Base-by-base conservation (phyloP, 2,797 vertebrate genomes). In the Falco novaeseelandiae region DNA sequence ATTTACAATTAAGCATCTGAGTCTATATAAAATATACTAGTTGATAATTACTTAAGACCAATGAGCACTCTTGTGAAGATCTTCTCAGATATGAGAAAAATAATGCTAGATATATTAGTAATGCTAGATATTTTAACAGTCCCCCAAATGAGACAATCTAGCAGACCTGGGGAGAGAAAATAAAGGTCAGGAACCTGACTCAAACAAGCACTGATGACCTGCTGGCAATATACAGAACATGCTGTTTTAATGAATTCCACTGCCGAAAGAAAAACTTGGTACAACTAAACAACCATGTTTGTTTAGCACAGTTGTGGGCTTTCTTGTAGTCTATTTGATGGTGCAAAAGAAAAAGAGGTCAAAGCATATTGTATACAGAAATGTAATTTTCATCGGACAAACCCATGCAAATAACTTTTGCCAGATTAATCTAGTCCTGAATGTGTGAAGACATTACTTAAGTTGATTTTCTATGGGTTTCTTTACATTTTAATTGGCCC, bases 171-270 rank as follows among this genome's bases (percentile, higher is more conserved):
- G 6, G 3, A 90, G 49, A 81, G 42, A 95, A 94, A 95, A 59
- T 51, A 83, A 82, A 94, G 92, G 89, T 89, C 84, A 91, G 32
- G 67, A 87, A 67, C 69, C 63, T 71, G 67, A 83, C 36, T 89
- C 42, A 82, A 87, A 36, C 55, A 92, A 67, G 34, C 44, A 71
- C 44, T 51, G 88, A 73, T 85, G 84, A 89, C 81, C 69, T 94
- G 90, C 83, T 91, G 92, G 84, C 73, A 92, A 48, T 25, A 87
- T 9, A 87, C 14, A 95, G 57, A 93, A 79, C 63, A 79, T 87
- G 66, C 46, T 85, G 70, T 71, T 91, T 83, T 90, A 79, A 71
- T 73, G 51, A 94, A 94, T 94, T 95, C 63, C 83, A 54, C 22
- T 77, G 70, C 58, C 88, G 83, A 66, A 92, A 92, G 27, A 84